phyloP scores from a whole-genome alignment of 2,113 vertebrate genomes.

The Callipepla squamata region DNA sequence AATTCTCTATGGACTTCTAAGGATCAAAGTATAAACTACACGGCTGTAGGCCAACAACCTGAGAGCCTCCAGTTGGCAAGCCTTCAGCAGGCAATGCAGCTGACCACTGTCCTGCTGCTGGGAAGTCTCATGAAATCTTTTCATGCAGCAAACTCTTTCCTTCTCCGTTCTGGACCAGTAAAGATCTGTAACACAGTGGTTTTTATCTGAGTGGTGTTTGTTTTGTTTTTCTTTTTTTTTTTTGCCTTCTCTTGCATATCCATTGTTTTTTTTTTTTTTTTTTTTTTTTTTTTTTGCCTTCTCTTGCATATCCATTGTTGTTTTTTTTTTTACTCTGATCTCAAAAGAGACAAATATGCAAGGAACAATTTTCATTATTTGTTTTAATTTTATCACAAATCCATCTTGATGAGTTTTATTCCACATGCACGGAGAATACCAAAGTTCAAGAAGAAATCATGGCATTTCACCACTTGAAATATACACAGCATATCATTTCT shows the following conservation, averaged over 20 bases:
- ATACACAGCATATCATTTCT: background rate
- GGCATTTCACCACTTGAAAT: background rate
- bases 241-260: background rate
- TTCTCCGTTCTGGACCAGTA: background rate
- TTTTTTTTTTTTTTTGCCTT: background rate
- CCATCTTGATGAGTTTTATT: background rate
- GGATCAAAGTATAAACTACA: background rate
- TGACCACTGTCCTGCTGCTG: background rate
- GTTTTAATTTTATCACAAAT: background rate
- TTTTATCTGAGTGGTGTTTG: background rate
- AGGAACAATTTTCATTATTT: background rate
- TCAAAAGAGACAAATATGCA: background rate
- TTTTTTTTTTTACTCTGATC: background rate
- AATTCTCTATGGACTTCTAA: background rate
- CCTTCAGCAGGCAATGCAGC: background rate
- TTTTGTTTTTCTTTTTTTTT: no score
- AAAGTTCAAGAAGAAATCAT: background rate
- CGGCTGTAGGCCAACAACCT: background rate
- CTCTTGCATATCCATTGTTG: background rate
- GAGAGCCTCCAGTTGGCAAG: background rate
- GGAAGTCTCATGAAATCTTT: background rate
- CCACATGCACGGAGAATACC: rapidly evolving
- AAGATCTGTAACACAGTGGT: background rate
- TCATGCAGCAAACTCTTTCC: background rate
- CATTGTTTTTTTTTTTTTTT: background rate